Percentiles rank a stretch among this genome's conserved stretches.
Conservation (phyloP, 2,797 vertebrate genomes). For the Argentina silus region DNA sequence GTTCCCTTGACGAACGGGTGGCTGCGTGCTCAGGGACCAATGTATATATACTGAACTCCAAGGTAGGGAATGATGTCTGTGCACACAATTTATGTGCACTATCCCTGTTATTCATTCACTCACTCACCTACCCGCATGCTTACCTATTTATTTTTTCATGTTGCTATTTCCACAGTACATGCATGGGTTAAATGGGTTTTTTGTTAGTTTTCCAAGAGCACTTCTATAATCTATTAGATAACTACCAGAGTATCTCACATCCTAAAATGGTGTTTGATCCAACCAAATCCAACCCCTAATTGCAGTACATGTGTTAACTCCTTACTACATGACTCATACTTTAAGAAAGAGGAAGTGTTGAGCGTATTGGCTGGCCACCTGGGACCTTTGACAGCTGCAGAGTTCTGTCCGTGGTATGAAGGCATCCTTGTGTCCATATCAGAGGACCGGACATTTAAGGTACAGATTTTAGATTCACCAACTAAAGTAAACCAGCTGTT, state of each 20-base stretch:
- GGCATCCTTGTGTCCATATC: conserved; percentile 83
- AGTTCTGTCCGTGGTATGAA: conserved; percentile 84
- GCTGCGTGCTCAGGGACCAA: conserved; percentile 68
- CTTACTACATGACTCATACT: background rate
- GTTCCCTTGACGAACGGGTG: conserved; percentile 68
- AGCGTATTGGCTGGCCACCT: conserved; percentile 78
- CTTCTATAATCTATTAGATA: no score
- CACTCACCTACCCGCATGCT: no score
- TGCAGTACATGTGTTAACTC: no score
- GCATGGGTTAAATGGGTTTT: background rate
- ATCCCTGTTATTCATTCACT: background rate
- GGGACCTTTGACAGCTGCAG: conserved; percentile 83
- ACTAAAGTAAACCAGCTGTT: background rate
- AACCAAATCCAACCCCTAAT: no score
- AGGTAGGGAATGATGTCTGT: conserved; percentile 65
- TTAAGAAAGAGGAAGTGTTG: conserved; percentile 64
- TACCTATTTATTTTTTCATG: background rate
- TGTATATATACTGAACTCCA: conserved; percentile 67
- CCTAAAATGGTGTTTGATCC: no score
- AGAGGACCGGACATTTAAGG: conserved; percentile 92
- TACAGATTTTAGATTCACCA: conserved; percentile 30
- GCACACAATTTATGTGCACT: background rate
- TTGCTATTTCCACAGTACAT: background rate
- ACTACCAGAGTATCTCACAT: no score
- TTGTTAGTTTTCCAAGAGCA: no score